These are phyloP conservation scores for Scrobipalpa costella DNA, from an alignment of 2,888 invertebrate species.

Conservation along the genomic window DNA sequence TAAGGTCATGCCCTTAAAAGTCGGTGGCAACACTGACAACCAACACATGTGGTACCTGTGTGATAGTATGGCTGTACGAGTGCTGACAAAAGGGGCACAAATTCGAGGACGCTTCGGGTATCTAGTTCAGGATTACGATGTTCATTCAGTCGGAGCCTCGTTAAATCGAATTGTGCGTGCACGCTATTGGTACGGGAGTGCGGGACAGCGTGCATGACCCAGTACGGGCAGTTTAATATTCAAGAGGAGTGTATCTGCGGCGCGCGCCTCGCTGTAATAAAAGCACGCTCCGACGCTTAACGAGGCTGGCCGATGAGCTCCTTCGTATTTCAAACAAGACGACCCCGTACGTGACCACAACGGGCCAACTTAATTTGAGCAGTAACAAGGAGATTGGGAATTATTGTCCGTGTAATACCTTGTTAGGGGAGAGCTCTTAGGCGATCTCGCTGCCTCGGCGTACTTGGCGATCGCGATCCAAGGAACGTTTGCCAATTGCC, in stretches of 20 bases:
- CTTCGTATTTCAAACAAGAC: slow-evolving; percentile 79
- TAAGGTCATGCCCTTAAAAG: slow-evolving; percentile 14
- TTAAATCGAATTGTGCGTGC: slow-evolving; percentile 52
- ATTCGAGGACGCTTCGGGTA: not conserved
- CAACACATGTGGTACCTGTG: not conserved
- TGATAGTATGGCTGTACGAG: not conserved
- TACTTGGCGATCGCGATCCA: slow-evolving; percentile 10
- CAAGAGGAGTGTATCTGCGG: slow-evolving; percentile 68
- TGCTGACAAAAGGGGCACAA: not conserved
- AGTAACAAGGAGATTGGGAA: slow-evolving; percentile 69
- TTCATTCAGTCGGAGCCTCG: slow-evolving; percentile 20
- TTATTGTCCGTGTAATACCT: slow-evolving; percentile 55
- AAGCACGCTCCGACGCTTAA: slow-evolving; percentile 79
- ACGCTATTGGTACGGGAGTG: slow-evolving; percentile 52
- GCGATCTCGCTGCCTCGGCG: not conserved
- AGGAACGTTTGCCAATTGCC: slow-evolving; percentile 15
- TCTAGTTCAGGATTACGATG: slow-evolving; percentile 15
- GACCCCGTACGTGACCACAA: slow-evolving; percentile 73
- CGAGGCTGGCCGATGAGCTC: slow-evolving; percentile 77
- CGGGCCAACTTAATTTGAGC: slow-evolving; percentile 53
- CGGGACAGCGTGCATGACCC: slow-evolving; percentile 73
- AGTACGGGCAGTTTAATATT: slow-evolving; percentile 73
- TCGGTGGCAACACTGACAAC: not conserved
- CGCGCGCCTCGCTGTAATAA: slow-evolving; percentile 75
- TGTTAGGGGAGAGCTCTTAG: slow-evolving; percentile 23